A percentile compares a stretch with the other conserved stretches of the same genome.
Evolutionary conservation across 2,797 vertebrate genomes (phyloP).

Genomic region (Nasua narica): DNA sequence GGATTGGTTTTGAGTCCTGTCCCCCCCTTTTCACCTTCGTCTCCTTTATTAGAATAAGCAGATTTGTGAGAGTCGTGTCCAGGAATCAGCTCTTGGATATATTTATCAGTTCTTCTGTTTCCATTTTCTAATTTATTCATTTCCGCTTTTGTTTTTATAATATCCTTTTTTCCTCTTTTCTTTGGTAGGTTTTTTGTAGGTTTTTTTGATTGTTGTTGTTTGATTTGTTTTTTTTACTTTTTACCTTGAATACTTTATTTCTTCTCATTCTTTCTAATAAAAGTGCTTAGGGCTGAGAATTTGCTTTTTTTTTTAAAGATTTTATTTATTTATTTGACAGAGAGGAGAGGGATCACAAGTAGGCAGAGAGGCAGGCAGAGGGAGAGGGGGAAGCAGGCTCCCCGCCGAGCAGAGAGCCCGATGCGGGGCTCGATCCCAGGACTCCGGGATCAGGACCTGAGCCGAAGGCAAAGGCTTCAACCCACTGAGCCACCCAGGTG

Average conservation of each 20-base stretch:
- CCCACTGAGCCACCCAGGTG: no score
- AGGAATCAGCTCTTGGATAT: not conserved
- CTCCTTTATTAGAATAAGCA: not conserved
- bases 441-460: no score
- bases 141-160: constrained; percentile 30
- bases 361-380: no score
- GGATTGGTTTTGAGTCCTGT: not conserved
- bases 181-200: constrained; percentile 16
- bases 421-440: no score
- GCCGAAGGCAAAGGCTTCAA: no score
- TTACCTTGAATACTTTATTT: constrained; percentile 23
- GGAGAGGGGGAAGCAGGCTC: no score
- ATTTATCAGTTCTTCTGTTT: constrained; percentile 22
- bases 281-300: not conserved
- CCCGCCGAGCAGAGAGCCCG: no score
- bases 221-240: not conserved
- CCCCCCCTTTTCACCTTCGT: not conserved
- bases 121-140: not conserved
- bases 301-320: not conserved
- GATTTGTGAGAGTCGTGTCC: not conserved
- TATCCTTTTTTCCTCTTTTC: not conserved
- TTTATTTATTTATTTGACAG: no score
- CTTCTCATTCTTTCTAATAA: constrained; percentile 29
- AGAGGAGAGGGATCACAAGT: no score
- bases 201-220: not conserved